These are phyloP conservation scores for Panthera leo DNA, from an alignment of 2,113 vertebrate genomes.

Conservation along the genomic window DNA sequence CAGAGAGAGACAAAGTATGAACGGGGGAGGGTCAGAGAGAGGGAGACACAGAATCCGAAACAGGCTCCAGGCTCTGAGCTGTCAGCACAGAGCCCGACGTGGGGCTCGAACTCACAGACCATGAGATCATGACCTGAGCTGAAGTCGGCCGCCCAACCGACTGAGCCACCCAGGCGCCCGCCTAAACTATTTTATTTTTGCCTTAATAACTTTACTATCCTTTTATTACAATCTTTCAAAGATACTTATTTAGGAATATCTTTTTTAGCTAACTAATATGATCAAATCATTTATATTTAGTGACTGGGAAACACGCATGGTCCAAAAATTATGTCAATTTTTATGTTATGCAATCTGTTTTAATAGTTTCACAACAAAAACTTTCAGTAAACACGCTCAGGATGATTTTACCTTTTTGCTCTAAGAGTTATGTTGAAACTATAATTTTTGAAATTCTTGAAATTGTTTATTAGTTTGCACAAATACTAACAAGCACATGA, in stretches of 20 bases:
- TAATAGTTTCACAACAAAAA: conserved; percentile 1
- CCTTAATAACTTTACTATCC: neutral
- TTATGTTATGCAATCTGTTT: neutral
- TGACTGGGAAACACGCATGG: neutral
- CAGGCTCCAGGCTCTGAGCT: no score
- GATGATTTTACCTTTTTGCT: neutral
- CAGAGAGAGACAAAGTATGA: no score
- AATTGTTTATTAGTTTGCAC: neutral
- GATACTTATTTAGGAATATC: neutral
- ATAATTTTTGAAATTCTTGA: neutral
- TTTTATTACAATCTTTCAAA: neutral
- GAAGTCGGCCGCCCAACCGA: no score
- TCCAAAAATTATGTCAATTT: conserved; percentile 6
- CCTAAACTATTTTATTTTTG: neutral
- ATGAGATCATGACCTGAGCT: no score
- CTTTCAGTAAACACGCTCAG: neutral
- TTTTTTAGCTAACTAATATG: neutral
- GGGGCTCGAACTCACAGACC: no score
- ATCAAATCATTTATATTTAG: neutral
- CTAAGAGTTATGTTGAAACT: neutral
- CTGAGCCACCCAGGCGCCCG: no score
- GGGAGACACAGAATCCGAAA: no score
- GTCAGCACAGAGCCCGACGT: no score
- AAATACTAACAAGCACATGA: neutral
- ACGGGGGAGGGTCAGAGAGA: no score